These are phyloP conservation scores for Drosophila rufa DNA, from an alignment of 1,140 invertebrate genomes.

Conservation along the genomic window DNA sequence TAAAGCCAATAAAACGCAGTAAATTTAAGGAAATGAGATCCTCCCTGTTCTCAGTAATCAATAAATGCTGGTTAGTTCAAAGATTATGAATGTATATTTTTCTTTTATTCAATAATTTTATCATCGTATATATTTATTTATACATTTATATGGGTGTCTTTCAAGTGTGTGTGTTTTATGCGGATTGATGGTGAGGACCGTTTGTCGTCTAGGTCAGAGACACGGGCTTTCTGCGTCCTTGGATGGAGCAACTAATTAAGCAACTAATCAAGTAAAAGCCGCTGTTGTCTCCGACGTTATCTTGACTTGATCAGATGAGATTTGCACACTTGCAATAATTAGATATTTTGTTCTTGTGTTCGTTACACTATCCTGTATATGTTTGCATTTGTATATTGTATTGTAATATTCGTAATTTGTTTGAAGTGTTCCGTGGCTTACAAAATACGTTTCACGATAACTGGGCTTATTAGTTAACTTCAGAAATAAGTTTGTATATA, in stretches of 20 bases:
- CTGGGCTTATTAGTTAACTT: slow-evolving; percentile 57
- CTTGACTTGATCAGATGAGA: slow-evolving; percentile 19
- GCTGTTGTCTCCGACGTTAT: slow-evolving; percentile 7
- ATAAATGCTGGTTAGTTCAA: neutral
- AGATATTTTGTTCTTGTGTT: slow-evolving; percentile 20
- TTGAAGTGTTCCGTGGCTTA: slow-evolving; percentile 53
- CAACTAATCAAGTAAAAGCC: slow-evolving; percentile 4
- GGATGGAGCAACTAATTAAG: slow-evolving; percentile 13
- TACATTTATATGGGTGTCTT: slow-evolving; percentile 51
- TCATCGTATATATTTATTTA: slow-evolving; percentile 59
- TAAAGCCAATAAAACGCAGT: too few relatives aligned
- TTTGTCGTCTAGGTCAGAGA: slow-evolving; percentile 19
- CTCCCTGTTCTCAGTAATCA: neutral
- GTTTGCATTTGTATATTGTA: slow-evolving; percentile 49
- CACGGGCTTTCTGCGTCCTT: slow-evolving; percentile 17
- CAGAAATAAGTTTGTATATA: slow-evolving; percentile 53
- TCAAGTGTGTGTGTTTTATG: slow-evolving; percentile 30
- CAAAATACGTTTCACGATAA: slow-evolving; percentile 63
- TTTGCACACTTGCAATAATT: slow-evolving; percentile 28
- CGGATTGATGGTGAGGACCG: slow-evolving; percentile 25
- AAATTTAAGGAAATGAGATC: neutral
- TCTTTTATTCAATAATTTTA: slow-evolving; percentile 71
- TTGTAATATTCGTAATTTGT: slow-evolving; percentile 48
- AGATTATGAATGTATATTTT: slow-evolving; percentile 63
- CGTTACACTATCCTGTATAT: slow-evolving; percentile 44